Evolutionary conservation across 1,140 invertebrate species (phyloP).

Genomic region (Nephotettix cincticeps): DNA sequence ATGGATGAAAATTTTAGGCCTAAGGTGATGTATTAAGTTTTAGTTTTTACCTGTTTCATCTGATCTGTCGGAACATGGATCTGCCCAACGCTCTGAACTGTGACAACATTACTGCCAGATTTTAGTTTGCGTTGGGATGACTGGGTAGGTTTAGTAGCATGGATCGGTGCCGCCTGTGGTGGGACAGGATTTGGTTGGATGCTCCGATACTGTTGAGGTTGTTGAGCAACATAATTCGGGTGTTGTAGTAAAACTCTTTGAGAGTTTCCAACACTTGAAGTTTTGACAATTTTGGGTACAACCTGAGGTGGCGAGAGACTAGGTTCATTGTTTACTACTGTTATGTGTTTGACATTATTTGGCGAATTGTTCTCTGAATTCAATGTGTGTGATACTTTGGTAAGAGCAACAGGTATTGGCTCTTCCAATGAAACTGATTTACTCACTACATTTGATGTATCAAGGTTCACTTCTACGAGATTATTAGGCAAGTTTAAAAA

Average conservation of each 20-base stretch:
- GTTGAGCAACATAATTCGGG: constrained; percentile 30
- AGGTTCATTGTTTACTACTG: neutral
- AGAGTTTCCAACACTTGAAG: neutral
- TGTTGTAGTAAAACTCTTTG: constrained; percentile 19
- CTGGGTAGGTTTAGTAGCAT: constrained; percentile 1
- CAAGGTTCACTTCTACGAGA: constrained; percentile 18
- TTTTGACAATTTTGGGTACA: neutral
- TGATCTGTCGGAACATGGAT: constrained; percentile 39
- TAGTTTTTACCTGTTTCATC: constrained; percentile 40
- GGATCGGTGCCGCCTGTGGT: neutral
- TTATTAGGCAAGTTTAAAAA: constrained; percentile 28
- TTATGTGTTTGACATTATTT: too few relatives aligned
- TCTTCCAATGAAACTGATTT: neutral
- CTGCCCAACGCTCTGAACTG: constrained; percentile 36
- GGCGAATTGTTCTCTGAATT: neutral
- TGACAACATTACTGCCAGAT: constrained; percentile 25
- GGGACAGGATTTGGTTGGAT: neutral
- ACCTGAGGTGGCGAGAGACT: neutral
- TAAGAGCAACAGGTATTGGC: constrained; percentile 9
- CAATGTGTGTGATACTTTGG: neutral
- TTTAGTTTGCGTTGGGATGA: constrained; percentile 21
- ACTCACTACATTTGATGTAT: neutral
- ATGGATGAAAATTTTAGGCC: too few relatives aligned
- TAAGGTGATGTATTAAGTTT: too few relatives aligned
- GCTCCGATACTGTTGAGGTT: constrained; percentile 5